A percentile compares a stretch with the other conserved stretches of the same genome.
phyloP scores from a whole-genome alignment of 2,797 vertebrate species.

The Cossypha heuglini region DNA sequence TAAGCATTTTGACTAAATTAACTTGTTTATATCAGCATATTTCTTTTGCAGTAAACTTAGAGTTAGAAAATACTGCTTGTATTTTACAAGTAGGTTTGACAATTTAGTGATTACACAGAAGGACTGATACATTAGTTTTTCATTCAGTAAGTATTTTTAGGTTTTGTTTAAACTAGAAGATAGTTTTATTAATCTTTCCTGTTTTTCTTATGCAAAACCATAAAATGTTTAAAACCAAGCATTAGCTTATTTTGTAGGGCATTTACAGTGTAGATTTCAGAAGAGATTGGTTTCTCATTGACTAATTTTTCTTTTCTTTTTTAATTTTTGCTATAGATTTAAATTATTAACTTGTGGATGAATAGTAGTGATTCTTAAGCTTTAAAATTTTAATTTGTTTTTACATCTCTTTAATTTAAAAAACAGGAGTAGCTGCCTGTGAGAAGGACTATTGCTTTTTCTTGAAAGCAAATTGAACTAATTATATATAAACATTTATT shows the following conservation, averaged over 20 bases:
- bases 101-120: background rate
- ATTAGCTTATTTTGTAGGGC: background rate
- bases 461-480: conserved; percentile 7
- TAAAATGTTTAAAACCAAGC: background rate
- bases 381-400: background rate
- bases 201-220: background rate
- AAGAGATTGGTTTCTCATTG: background rate
- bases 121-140: background rate
- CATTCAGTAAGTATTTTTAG: background rate
- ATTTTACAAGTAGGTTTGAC: background rate
- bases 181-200: background rate
- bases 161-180: background rate
- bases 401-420: background rate
- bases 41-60: background rate
- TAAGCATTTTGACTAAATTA: background rate
- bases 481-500: conserved; percentile 53
- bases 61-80: background rate
- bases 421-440: background rate
- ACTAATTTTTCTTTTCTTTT: background rate
- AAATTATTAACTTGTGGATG: background rate
- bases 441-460: conserved; percentile 8
- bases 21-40: background rate
- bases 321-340: background rate
- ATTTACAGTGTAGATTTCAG: background rate
- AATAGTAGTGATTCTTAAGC: background rate